phyloP scores from a whole-genome alignment of 2,113 vertebrate genomes.

The Synchiropus splendidus region DNA sequence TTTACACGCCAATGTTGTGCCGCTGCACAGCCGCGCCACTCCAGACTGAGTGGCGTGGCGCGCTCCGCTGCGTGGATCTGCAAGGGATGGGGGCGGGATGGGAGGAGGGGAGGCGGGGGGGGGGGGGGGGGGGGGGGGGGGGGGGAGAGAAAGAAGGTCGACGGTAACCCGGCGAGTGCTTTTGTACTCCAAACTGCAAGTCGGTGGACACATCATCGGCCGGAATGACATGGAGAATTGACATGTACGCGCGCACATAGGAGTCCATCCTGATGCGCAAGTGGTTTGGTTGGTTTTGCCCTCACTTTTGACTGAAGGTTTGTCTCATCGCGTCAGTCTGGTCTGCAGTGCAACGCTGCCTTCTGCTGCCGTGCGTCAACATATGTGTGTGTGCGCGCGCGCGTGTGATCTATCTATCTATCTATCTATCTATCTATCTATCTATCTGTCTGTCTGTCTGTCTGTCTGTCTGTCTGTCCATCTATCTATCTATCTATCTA shows the following conservation, averaged over 20 bases:
- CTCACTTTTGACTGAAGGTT: constrained; percentile 29
- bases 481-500: too few relatives aligned
- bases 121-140: not conserved
- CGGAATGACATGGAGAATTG: not conserved
- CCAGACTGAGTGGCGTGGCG: constrained; percentile 52
- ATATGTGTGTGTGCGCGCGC: constrained; percentile 10
- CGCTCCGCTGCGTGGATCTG: constrained; percentile 58
- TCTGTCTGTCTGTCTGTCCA: too few relatives aligned
- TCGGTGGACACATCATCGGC: constrained; percentile 52
- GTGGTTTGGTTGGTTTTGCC: constrained; percentile 7
- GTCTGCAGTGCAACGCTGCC: constrained; percentile 59
- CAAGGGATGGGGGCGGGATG: constrained; percentile 26
- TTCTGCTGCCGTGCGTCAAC: too few relatives aligned
- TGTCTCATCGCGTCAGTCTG: constrained; percentile 54
- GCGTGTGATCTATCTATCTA: constrained; percentile 1
- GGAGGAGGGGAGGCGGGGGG: not conserved
- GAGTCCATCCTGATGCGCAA: too few relatives aligned
- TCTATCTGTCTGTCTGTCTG: too few relatives aligned
- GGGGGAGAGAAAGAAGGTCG: constrained; percentile 13
- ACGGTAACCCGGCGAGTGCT: constrained; percentile 41
- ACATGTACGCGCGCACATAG: too few relatives aligned
- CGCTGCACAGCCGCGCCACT: constrained; percentile 55
- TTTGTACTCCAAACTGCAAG: constrained; percentile 59
- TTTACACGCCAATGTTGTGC: constrained; percentile 45
- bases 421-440: too few relatives aligned